Base-by-base conservation (phyloP, 2,888 invertebrate genomes). In the Drosophila colorata region DNA sequence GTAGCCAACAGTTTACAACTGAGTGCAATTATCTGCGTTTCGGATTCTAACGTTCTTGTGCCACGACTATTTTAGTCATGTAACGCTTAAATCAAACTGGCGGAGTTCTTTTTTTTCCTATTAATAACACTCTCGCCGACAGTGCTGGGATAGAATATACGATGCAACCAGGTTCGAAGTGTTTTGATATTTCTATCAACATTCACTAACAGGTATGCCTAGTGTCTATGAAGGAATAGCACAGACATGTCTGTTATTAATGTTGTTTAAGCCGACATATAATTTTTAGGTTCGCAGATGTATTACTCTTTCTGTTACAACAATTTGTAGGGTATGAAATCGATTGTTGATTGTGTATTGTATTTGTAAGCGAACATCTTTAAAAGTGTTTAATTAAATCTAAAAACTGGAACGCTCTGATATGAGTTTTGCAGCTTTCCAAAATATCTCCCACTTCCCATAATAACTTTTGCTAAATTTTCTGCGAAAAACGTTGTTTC, bases 1-100 rank as follows among this genome's bases (percentile, higher is more conserved):
- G 52, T 9, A 25, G 44, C 53, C 18, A 38, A 69, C 59, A 37
- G 33, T 48, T 33, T 52, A 28, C 68, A 71, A 64, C 31, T 33
- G 40, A 74, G 56, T 66, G 74, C 77, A 81, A 81, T 80, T 74
- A 81, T 68, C 51, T 57, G 14, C 25, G 20, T 14, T 63, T 41
- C 7, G 2, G n/a, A 47, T 47, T 56, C 11, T 18, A 35, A n/a
- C 38, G 13, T 13, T 46, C 25, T 47, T 28, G 0, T 9, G 52
- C 35, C 13, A 41, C 28, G 9, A 51, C 33, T n/a, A 23, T 28
- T 47, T 58, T 5, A 11, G 43, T 14, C 8, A 9, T n/a, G 58
- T 11, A 11, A 9, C 31, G 11, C 31, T 31, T 31, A 31, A 31
- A 31, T 31, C 11, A 31, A 31, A 31, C 11, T 11, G 13, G 7